Evolutionary conservation across 1,140 invertebrate species (phyloP).

Genomic region (Lineus longissimus): DNA sequence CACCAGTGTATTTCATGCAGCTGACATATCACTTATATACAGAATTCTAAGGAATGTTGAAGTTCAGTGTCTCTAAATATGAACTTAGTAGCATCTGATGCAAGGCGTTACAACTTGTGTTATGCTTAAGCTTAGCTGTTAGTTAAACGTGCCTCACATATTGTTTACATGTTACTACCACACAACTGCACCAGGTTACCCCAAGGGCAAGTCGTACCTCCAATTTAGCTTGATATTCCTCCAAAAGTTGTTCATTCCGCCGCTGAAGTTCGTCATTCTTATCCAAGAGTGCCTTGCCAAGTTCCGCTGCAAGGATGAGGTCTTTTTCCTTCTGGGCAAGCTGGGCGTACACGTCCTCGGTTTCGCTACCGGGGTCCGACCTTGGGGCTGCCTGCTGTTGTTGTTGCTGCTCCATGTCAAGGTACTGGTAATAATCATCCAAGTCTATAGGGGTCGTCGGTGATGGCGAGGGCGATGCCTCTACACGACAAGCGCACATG

Average conservation of each 20-base stretch:
- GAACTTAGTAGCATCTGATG: too few species aligned
- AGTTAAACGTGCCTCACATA: too few species aligned
- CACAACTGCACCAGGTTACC: too few species aligned
- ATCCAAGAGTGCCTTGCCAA: conserved; percentile 90
- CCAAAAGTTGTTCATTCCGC: conserved; percentile 77
- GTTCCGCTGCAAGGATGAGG: conserved; percentile 84
- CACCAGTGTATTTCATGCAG: too few species aligned
- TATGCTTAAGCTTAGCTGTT: too few species aligned
- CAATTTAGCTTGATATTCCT: conserved; percentile 86
- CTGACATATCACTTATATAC: too few species aligned
- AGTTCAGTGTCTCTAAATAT: too few species aligned
- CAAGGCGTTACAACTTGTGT: too few species aligned
- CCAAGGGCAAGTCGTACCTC: conserved; percentile 76
- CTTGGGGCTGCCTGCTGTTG: too few species aligned
- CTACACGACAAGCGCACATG: conserved; percentile 5
- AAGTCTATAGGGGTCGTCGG: conserved; percentile 1
- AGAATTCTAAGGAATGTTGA: too few species aligned
- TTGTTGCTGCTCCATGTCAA: conserved; percentile 3
- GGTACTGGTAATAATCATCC: conserved; percentile 4
- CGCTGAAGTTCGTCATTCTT: conserved; percentile 82
- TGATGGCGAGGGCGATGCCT: background rate
- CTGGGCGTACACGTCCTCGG: conserved; percentile 73
- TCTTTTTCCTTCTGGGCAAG: conserved; percentile 90
- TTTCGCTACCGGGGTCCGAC: conserved; percentile 32
- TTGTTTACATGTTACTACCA: too few species aligned